phyloP scores from a whole-genome alignment of 2,797 vertebrate genomes.

The Cacajao melanocephalus region DNA sequence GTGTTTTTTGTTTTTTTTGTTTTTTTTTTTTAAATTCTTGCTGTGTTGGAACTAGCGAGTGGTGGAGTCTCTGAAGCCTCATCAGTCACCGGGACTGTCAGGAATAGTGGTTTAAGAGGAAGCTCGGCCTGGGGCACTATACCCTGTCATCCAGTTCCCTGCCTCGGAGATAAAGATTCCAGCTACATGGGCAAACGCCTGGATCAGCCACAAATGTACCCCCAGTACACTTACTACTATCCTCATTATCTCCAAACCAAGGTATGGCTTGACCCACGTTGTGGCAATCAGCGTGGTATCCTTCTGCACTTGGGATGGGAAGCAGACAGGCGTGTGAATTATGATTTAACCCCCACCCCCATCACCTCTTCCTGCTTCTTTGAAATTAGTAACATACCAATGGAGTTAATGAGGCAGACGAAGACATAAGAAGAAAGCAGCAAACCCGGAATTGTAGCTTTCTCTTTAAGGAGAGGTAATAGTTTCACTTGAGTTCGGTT shows the following conservation, averaged over 20 bases:
- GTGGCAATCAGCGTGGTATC: constrained; percentile 66
- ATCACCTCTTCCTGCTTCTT: constrained; percentile 56
- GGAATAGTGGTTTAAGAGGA: constrained; percentile 86
- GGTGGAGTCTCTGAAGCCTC: constrained; percentile 82
- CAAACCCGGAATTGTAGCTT: not conserved
- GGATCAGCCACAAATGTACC: constrained; percentile 99
- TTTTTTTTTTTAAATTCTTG: constrained; percentile 70
- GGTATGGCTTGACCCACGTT: constrained; percentile 84
- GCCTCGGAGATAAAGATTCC: constrained; percentile 94
- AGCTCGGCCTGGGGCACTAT: constrained; percentile 87
- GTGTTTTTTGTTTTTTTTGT: constrained; percentile 69
- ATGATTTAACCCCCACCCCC: constrained; percentile 34
- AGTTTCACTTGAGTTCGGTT: constrained; percentile 79
- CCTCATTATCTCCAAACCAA: constrained; percentile 98
- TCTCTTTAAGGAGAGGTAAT: constrained; percentile 62
- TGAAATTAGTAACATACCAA: constrained; percentile 72
- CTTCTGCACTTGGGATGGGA: constrained; percentile 76
- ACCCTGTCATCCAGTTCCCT: constrained; percentile 90
- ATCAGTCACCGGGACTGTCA: constrained; percentile 86
- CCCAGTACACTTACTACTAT: constrained; percentile 99
- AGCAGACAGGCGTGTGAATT: constrained; percentile 73
- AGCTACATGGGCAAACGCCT: constrained; percentile 99
- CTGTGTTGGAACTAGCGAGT: constrained; percentile 85
- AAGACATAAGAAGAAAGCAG: constrained; percentile 4
- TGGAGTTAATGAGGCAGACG: constrained; percentile 72